phyloP scores from a whole-genome alignment of 2,113 vertebrate species.

The Phoenicopterus ruber region DNA sequence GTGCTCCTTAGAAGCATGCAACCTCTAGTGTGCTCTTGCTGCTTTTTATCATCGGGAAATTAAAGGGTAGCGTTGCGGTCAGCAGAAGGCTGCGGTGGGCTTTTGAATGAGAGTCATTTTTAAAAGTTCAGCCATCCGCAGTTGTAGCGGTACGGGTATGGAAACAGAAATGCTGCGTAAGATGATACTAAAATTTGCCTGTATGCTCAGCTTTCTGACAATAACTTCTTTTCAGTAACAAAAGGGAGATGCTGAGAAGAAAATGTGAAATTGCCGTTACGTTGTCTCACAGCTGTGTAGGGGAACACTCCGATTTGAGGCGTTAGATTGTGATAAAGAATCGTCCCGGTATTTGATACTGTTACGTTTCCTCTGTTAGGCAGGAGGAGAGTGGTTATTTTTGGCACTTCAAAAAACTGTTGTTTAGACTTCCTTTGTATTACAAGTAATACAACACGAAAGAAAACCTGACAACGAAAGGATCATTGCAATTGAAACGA shows the following conservation, averaged over 20 bases:
- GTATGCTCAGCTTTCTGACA: background rate
- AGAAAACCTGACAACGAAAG: background rate
- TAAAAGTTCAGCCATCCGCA: background rate
- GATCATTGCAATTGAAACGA: background rate
- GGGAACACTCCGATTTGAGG: background rate
- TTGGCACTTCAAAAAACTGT: background rate
- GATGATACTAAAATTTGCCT: background rate
- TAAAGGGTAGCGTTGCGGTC: background rate
- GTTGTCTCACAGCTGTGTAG: background rate
- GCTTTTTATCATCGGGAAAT: background rate
- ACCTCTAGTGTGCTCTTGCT: background rate
- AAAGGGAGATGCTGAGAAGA: background rate
- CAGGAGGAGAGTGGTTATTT: background rate
- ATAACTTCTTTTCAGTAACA: no score
- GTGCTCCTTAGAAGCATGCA: background rate
- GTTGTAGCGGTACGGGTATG: background rate
- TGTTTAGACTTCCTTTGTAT: background rate
- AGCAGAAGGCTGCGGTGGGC: background rate
- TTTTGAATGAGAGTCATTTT: background rate
- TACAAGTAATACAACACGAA: background rate
- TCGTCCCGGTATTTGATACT: background rate
- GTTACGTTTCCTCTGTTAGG: background rate
- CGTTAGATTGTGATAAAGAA: background rate
- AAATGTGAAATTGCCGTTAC: background rate
- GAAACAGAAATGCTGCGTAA: background rate